These are phyloP conservation scores for Serranus cabrilla DNA, from an alignment of 2,797 vertebrate species.

Conservation along the genomic window DNA sequence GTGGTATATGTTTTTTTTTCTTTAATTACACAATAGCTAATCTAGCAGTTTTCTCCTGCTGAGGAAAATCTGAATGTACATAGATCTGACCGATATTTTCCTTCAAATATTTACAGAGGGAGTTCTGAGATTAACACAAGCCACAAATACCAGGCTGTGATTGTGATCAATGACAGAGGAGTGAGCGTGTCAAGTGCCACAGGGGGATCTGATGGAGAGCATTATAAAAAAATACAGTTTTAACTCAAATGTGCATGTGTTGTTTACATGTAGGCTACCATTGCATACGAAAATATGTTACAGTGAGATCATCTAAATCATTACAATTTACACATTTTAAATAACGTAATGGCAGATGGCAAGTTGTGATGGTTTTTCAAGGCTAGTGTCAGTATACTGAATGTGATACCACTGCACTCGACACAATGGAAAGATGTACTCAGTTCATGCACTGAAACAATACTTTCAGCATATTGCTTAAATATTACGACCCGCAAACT, in stretches of 20 bases:
- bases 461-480: constrained; percentile 76
- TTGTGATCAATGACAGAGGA: constrained; percentile 40
- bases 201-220: constrained; percentile 20
- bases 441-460: constrained; percentile 49
- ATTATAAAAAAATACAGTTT: constrained; percentile 48
- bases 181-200: constrained; percentile 56
- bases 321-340: constrained; percentile 28
- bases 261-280: constrained; percentile 51
- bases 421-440: constrained; percentile 29
- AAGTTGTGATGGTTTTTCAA: constrained; percentile 29
- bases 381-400: constrained; percentile 33
- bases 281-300: constrained; percentile 41
- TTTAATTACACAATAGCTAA: constrained; percentile 72
- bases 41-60: constrained; percentile 55
- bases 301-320: constrained; percentile 38
- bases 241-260: constrained; percentile 36
- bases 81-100: constrained; percentile 40
- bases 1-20: constrained; percentile 64
- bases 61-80: constrained; percentile 62
- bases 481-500: constrained; percentile 58
- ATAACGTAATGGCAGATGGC: constrained; percentile 32
- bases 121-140: constrained; percentile 56
- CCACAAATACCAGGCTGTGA: constrained; percentile 51
- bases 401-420: constrained; percentile 16
- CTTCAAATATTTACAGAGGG: constrained; percentile 66